A percentile compares a stretch with the other conserved stretches of the same genome.
These are phyloP conservation scores for Colletes collaris DNA, from an alignment of 2,888 invertebrate genomes.

Conservation along the genomic window DNA sequence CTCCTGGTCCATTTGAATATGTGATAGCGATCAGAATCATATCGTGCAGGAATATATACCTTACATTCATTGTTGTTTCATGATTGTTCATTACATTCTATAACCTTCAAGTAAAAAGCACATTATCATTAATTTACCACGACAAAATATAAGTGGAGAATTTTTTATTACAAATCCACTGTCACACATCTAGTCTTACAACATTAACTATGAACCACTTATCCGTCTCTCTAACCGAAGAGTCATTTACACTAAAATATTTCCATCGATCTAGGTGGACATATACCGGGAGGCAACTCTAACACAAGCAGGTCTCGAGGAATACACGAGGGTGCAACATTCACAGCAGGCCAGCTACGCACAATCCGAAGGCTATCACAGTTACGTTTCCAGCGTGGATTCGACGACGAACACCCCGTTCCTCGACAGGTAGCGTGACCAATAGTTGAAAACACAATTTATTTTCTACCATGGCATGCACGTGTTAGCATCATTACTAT, in stretches of 20 bases:
- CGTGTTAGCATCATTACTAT: neutral
- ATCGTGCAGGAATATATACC: too few species aligned
- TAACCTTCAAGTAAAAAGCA: too few species aligned
- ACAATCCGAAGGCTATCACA: constrained; percentile 91
- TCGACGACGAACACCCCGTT: constrained; percentile 89
- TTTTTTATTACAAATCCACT: too few species aligned
- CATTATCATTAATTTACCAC: too few species aligned
- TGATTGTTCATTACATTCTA: too few species aligned
- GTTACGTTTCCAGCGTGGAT: constrained; percentile 91
- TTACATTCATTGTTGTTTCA: too few species aligned
- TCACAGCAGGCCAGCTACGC: constrained; percentile 91
- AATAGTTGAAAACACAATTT: neutral
- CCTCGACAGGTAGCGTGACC: constrained; percentile 85
- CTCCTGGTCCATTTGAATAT: too few species aligned
- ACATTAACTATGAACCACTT: too few species aligned
- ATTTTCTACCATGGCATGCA: neutral
- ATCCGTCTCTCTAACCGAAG: too few species aligned
- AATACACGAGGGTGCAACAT: constrained; percentile 85
- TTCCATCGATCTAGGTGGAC: constrained; percentile 73
- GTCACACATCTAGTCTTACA: too few species aligned
- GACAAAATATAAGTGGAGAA: too few species aligned
- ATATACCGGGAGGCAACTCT: constrained; percentile 79
- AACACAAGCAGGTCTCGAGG: constrained; percentile 84
- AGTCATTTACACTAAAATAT: constrained; percentile 3
- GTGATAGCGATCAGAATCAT: too few species aligned